Evolutionary conservation across 2,113 vertebrate species (phyloP).

Genomic region (Lonchura striata): DNA sequence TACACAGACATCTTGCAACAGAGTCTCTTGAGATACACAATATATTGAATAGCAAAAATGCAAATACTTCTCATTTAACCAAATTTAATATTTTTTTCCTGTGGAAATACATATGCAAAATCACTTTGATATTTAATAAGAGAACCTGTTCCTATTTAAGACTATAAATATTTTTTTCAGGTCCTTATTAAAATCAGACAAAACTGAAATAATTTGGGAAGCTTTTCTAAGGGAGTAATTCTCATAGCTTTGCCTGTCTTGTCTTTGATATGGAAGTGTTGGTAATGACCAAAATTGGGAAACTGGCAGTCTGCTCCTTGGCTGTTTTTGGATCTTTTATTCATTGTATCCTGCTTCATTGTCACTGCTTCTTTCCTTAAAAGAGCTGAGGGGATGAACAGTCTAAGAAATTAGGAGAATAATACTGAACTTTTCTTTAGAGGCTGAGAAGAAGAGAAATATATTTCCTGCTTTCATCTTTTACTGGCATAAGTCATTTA

Average conservation of each 20-base stretch:
- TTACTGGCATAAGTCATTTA: background rate
- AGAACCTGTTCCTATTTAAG: background rate
- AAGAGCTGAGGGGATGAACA: background rate
- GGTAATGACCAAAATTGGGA: background rate
- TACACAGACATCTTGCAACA: background rate
- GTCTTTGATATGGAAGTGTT: background rate
- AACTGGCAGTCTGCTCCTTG: background rate
- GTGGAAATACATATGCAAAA: background rate
- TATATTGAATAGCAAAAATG: background rate
- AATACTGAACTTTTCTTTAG: background rate
- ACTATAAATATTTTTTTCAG: background rate
- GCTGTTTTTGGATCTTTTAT: background rate
- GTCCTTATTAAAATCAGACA: background rate
- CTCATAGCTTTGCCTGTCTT: background rate
- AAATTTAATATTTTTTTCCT: background rate
- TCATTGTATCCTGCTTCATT: background rate
- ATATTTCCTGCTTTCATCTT: background rate
- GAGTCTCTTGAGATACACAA: background rate
- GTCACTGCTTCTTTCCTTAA: background rate
- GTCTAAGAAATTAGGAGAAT: background rate
- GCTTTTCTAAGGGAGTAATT: background rate
- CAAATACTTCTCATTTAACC: background rate
- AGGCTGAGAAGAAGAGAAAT: background rate
- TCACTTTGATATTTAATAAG: background rate
- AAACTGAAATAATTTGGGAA: background rate